These are phyloP conservation scores for Syndactyla subalaris DNA, from an alignment of 2,797 vertebrate species.

Conservation along the genomic window DNA sequence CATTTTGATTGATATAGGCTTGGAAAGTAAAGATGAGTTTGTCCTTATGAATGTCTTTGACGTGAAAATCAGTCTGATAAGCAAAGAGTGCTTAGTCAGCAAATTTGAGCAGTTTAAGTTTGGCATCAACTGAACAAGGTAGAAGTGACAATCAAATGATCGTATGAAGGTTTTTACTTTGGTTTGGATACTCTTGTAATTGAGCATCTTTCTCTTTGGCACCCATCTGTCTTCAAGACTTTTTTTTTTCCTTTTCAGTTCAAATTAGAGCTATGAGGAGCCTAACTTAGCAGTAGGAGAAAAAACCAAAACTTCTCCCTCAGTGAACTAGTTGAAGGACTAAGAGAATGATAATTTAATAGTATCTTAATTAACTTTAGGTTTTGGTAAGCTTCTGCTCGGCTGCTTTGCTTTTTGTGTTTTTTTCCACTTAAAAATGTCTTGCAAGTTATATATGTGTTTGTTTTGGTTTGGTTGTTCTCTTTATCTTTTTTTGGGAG, in stretches of 20 bases:
- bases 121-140: not conserved
- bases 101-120: not conserved
- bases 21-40: not conserved
- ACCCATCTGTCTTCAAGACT: not conserved
- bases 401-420: not conserved
- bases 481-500: not conserved
- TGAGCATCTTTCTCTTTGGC: not conserved
- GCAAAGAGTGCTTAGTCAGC: not conserved
- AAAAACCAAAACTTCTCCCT: not conserved
- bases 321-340: not conserved
- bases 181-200: not conserved
- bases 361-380: not conserved
- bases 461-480: not conserved
- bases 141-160: not conserved
- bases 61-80: not conserved
- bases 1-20: not conserved
- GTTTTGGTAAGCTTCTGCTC: not conserved
- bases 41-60: not conserved
- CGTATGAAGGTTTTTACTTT: not conserved
- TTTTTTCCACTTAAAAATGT: not conserved
- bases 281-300: not conserved
- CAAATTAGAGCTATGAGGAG: not conserved
- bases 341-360: not conserved
- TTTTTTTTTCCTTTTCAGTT: not conserved
- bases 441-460: not conserved